phyloP scores from a whole-genome alignment of 2,888 invertebrate species.

The Hydraecia micacea region DNA sequence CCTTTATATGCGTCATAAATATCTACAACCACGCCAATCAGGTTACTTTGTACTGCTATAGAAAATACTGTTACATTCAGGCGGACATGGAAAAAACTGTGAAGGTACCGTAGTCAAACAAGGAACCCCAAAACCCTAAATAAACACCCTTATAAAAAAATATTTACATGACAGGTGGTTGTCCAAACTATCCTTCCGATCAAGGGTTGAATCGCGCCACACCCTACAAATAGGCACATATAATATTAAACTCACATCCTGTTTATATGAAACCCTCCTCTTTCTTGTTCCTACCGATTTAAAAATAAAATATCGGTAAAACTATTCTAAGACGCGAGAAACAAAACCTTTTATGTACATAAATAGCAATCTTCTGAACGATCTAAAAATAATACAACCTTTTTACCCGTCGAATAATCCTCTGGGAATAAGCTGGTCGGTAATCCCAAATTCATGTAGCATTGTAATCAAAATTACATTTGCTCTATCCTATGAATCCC shows the following conservation, averaged over 20 bases:
- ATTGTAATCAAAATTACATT: constrained; percentile 60
- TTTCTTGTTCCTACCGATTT: background rate
- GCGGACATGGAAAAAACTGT: constrained; percentile 10
- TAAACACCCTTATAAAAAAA: constrained; percentile 25
- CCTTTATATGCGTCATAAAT: no score
- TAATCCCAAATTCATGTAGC: constrained; percentile 51
- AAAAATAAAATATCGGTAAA: constrained; percentile 14
- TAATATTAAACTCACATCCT: background rate
- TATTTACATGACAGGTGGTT: constrained; percentile 24
- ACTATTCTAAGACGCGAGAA: background rate
- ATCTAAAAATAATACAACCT: constrained; percentile 46
- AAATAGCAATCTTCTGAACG: constrained; percentile 28
- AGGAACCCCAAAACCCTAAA: constrained; percentile 5
- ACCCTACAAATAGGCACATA: background rate
- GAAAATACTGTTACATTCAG: background rate
- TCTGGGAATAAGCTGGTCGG: constrained; percentile 23
- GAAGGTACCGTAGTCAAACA: background rate
- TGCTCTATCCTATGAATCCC: constrained; percentile 44
- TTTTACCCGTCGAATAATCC: constrained; percentile 27
- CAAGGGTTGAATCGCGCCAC: constrained; percentile 1
- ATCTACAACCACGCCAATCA: background rate
- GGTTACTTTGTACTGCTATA: background rate
- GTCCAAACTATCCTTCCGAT: constrained; percentile 15
- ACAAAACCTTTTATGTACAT: constrained; percentile 17
- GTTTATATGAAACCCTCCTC: background rate